These are phyloP conservation scores for Rhinolophus sinicus DNA, from an alignment of 2,113 vertebrate species.

Conservation along the genomic window DNA sequence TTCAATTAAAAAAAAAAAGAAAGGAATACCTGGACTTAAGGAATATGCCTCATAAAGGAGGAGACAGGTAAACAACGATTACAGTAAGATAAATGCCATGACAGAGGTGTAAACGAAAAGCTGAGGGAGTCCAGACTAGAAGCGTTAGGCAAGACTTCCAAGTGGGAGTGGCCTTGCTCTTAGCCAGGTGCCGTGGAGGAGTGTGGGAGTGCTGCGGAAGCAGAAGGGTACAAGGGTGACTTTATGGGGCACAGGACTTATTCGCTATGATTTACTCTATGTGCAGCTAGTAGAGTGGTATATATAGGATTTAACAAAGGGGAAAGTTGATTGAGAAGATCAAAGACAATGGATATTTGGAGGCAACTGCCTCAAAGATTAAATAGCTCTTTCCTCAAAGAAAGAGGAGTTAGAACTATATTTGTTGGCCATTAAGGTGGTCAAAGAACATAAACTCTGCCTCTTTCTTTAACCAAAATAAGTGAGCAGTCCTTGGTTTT, in stretches of 20 bases:
- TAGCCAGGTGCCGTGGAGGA: background rate
- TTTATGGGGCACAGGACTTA: background rate
- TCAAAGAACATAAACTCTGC: background rate
- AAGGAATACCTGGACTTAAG: background rate
- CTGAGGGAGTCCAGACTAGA: background rate
- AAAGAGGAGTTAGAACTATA: background rate
- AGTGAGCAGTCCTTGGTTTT: background rate
- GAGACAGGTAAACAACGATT: background rate
- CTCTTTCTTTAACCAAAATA: background rate
- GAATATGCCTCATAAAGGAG: background rate
- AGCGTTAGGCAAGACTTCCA: background rate
- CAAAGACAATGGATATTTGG: background rate
- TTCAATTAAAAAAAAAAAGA: no score
- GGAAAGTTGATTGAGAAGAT: background rate
- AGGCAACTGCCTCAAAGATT: background rate
- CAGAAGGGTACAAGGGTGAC: background rate
- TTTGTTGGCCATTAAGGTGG: background rate
- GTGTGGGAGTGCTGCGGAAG: background rate
- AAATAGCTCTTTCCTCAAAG: background rate
- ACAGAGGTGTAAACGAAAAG: background rate
- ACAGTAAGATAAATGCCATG: background rate
- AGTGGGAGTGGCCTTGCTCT: background rate
- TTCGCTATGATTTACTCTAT: background rate
- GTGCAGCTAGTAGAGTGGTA: background rate
- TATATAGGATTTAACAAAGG: background rate